Conservation (phyloP, 2,797 vertebrate genomes). For the Rhadinocentrus ornatus region DNA sequence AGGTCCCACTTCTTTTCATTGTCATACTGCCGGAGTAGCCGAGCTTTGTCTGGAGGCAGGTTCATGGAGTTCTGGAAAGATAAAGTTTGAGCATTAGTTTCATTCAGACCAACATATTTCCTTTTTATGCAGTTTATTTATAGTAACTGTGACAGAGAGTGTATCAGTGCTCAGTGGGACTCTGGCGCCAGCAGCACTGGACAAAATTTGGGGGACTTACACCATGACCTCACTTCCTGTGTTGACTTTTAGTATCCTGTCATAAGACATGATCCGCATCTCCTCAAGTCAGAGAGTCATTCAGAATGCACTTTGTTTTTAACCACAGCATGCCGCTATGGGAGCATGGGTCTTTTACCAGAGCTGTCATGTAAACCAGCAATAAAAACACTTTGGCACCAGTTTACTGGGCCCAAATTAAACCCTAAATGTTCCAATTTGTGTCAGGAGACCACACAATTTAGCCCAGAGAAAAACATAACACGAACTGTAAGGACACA, state of each 20-base stretch:
- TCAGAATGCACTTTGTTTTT: constrained; percentile 30
- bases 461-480: constrained; percentile 14
- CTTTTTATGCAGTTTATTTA: constrained; percentile 12
- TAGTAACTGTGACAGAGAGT: constrained; percentile 14
- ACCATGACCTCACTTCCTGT: constrained; percentile 82
- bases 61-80: constrained; percentile 94
- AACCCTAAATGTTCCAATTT: constrained; percentile 60
- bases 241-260: constrained; percentile 76
- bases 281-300: constrained; percentile 33
- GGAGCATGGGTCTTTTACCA: constrained; percentile 8
- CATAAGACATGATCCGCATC: constrained; percentile 64
- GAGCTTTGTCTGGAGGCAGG: constrained; percentile 91
- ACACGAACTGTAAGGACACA: constrained; percentile 34
- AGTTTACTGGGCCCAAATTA: constrained; percentile 61
- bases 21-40: constrained; percentile 94
- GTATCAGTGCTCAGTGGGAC: constrained; percentile 19
- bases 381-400: constrained; percentile 52
- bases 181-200: constrained; percentile 45
- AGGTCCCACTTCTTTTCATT: constrained; percentile 97
- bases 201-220: constrained; percentile 40
- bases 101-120: constrained; percentile 19
- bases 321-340: constrained; percentile 42
- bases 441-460: constrained; percentile 39
- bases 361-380: constrained; percentile 50
- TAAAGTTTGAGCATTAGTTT: constrained; percentile 26